Evolutionary conservation across 2,797 vertebrate genomes (phyloP).

Genomic region (Apogon talboti): DNA sequence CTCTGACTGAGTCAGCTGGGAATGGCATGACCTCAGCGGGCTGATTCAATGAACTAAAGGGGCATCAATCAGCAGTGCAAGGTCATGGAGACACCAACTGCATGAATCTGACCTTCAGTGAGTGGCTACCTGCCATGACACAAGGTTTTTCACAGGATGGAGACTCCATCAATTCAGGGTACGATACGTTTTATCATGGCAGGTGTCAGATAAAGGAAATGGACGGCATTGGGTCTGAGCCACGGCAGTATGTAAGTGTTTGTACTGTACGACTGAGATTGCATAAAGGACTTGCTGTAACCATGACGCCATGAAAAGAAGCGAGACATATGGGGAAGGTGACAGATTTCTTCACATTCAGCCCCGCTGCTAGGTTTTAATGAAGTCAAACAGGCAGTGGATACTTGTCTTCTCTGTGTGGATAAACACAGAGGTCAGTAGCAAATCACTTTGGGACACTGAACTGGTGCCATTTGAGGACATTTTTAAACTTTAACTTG

Average conservation of each 20-base stretch:
- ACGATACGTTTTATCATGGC: constrained; percentile 40
- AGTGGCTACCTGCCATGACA: constrained; percentile 35
- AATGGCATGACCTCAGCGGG: constrained; percentile 60
- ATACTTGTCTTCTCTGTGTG: constrained; percentile 54
- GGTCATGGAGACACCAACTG: constrained; percentile 56
- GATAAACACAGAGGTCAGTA: constrained; percentile 59
- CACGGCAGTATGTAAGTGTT: constrained; percentile 33
- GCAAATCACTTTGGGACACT: constrained; percentile 63
- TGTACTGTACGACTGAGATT: constrained; percentile 28
- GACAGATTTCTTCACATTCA: constrained; percentile 53
- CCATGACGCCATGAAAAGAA: constrained; percentile 66
- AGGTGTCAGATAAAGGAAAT: constrained; percentile 64
- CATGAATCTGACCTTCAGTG: constrained; percentile 51
- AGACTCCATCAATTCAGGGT: constrained; percentile 41
- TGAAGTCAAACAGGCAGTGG: constrained; percentile 63
- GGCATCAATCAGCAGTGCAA: constrained; percentile 65
- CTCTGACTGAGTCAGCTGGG: constrained; percentile 53
- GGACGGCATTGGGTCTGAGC: constrained; percentile 39
- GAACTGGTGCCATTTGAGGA: constrained; percentile 47
- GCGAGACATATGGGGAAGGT: constrained; percentile 52
- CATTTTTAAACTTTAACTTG: constrained; percentile 57
- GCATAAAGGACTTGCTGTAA: constrained; percentile 55
- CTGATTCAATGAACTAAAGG: constrained; percentile 48
- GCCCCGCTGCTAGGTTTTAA: constrained; percentile 65
- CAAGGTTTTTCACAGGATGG: constrained; percentile 19